phyloP scores from a whole-genome alignment of 2,888 invertebrate species.

The Apoderus coryli region DNA sequence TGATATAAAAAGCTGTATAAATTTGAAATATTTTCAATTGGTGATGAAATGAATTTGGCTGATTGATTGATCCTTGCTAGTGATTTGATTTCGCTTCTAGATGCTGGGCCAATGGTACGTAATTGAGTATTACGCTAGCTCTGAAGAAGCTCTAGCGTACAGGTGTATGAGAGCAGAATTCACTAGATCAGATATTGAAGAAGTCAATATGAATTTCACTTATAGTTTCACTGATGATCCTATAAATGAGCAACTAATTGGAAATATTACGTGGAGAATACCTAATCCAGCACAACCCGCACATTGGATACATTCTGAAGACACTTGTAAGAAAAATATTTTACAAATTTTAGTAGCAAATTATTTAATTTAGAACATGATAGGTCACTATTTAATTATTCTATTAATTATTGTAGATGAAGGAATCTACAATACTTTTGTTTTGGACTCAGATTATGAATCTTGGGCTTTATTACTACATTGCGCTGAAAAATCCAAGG shows the following conservation, averaged over 20 bases:
- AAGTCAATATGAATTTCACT: slow-evolving; percentile 79
- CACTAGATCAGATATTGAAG: slow-evolving; percentile 39
- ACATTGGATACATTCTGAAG: slow-evolving; percentile 78
- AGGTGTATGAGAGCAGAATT: slow-evolving; percentile 73
- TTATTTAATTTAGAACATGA: too few species aligned
- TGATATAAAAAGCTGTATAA: too few species aligned
- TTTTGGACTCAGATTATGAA: slow-evolving; percentile 70
- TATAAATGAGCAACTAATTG: slow-evolving; percentile 58
- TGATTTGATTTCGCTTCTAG: slow-evolving; percentile 30
- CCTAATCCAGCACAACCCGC: slow-evolving; percentile 58
- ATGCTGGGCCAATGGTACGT: slow-evolving; percentile 75
- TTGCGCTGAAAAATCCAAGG: slow-evolving; percentile 71
- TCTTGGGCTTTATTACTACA: slow-evolving; percentile 74
- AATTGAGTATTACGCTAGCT: slow-evolving; percentile 79
- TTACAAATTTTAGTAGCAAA: too few species aligned
- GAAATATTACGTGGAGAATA: slow-evolving; percentile 78
- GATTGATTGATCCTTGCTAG: slow-evolving; percentile 10
- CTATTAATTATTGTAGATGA: slow-evolving; percentile 45
- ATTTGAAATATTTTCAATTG: too few species aligned
- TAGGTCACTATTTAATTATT: too few species aligned
- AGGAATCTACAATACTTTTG: slow-evolving; percentile 77
- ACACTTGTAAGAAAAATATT: slow-evolving; percentile 64
- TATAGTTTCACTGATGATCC: slow-evolving; percentile 79
- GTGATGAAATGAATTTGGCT: too few species aligned
- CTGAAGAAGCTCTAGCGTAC: slow-evolving; percentile 72